Conservation (phyloP, 2,888 invertebrate species). For the Torymus texanus region DNA sequence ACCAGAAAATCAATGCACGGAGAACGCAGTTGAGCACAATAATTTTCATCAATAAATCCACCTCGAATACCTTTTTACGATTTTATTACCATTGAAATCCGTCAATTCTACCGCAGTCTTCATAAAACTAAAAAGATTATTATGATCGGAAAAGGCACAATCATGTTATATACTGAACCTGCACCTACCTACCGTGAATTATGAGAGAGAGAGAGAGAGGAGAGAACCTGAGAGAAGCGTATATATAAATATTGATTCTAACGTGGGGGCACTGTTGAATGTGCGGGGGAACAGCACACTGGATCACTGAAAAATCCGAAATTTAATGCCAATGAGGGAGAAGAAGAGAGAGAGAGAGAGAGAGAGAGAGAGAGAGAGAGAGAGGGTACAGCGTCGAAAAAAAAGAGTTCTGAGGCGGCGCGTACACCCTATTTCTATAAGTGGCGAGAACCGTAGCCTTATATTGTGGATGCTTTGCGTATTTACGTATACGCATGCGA, state of each 20-base stretch:
- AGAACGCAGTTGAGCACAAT: too few species aligned
- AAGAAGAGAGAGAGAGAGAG: constrained; percentile 13
- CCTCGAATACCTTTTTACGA: too few species aligned
- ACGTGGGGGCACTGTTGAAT: constrained; percentile 25
- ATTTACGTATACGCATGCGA: neutral
- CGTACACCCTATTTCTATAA: constrained; percentile 24
- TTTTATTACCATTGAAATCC: constrained; percentile 58
- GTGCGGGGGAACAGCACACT: constrained; percentile 30
- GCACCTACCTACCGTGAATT: constrained; percentile 17
- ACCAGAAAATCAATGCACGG: too few species aligned
- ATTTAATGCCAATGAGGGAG: constrained; percentile 21
- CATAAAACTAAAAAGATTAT: constrained; percentile 32
- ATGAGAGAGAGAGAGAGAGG: neutral
- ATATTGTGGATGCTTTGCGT: constrained; percentile 6
- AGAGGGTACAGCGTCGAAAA: neutral
- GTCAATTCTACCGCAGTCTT: constrained; percentile 58
- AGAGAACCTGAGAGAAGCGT: neutral
- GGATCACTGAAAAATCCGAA: constrained; percentile 39
- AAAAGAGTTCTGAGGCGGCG: constrained; percentile 32
- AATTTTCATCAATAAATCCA: too few species aligned
- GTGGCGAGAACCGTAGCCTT: constrained; percentile 9
- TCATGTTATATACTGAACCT: neutral
- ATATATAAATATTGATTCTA: constrained; percentile 49
- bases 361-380: constrained; percentile 7
- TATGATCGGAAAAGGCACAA: neutral